A percentile compares a stretch with the other conserved stretches of the same genome.
phyloP scores from a whole-genome alignment of 2,888 invertebrate species.

The Temnothorax ravouxi region DNA sequence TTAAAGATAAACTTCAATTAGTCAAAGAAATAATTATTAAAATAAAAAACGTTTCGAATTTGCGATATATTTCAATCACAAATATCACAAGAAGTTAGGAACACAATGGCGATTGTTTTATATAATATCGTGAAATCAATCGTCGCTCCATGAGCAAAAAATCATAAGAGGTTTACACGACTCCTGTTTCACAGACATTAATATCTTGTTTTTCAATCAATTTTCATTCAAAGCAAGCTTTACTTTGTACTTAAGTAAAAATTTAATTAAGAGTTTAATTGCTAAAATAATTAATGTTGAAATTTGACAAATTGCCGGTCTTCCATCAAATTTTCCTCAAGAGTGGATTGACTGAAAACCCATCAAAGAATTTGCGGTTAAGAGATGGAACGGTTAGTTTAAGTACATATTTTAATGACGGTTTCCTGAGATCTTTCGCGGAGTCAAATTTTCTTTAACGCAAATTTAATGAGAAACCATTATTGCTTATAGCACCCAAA shows the following conservation, averaged over 20 bases:
- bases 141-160: background rate
- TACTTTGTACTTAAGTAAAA: slow-evolving; percentile 15
- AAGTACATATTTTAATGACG: slow-evolving; percentile 37
- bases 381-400: background rate
- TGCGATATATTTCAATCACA: background rate
- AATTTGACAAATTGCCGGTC: slow-evolving; percentile 25
- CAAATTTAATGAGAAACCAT: slow-evolving; percentile 31
- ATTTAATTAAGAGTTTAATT: slow-evolving; percentile 8
- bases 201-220: slow-evolving; percentile 12
- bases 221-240: background rate
- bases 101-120: background rate
- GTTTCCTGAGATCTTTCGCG: slow-evolving; percentile 18
- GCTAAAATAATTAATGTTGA: slow-evolving; percentile 21
- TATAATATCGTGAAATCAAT: background rate
- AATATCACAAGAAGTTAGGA: background rate
- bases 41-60: background rate
- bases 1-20: background rate
- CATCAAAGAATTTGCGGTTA: slow-evolving; percentile 17
- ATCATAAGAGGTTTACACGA: background rate
- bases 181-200: background rate
- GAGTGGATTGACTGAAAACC: slow-evolving; percentile 16
- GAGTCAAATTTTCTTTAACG: slow-evolving; percentile 11
- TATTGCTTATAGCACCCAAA: background rate
- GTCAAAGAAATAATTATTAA: background rate
- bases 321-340: slow-evolving; percentile 17